Percentiles rank a stretch among this genome's conserved stretches.
Conservation (phyloP, 2,797 vertebrate genomes). For the Crax fasciolata region DNA sequence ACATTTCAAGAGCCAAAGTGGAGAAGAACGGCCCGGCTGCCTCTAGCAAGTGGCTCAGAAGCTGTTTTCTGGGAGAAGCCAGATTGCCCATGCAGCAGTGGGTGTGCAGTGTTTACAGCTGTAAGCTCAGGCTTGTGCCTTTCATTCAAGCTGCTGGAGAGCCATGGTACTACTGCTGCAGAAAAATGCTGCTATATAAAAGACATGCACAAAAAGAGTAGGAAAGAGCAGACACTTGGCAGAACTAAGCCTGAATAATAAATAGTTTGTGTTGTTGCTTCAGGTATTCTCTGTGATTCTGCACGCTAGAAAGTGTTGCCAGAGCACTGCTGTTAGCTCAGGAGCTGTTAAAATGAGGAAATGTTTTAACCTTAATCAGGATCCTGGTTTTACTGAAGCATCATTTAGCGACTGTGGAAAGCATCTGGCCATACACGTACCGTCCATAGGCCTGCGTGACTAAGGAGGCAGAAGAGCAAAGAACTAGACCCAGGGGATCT, state of each 20-base stretch:
- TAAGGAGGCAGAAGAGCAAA: background rate
- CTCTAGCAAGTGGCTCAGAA: background rate
- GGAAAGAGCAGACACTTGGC: background rate
- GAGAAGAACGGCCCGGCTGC: fast-evolving
- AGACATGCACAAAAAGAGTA: background rate
- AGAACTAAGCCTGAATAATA: background rate
- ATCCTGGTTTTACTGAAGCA: background rate
- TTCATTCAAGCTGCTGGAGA: background rate
- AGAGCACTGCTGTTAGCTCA: background rate
- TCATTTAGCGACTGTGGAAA: background rate
- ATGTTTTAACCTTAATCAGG: background rate
- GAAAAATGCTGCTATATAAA: background rate
- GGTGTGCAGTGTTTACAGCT: background rate
- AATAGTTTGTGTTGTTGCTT: background rate
- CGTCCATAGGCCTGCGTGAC: background rate
- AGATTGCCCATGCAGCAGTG: background rate
- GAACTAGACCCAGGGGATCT: background rate
- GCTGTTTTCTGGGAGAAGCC: background rate
- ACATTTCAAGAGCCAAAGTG: background rate
- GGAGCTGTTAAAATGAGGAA: background rate
- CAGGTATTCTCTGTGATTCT: background rate
- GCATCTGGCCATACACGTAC: background rate
- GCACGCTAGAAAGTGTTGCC: background rate
- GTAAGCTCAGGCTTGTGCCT: background rate
- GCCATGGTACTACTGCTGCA: background rate